Evolutionary conservation across 2,113 vertebrate genomes (phyloP), one percentile per base, ranked within the genome.

Genomic region (Dipodomys spectabilis): DNA sequence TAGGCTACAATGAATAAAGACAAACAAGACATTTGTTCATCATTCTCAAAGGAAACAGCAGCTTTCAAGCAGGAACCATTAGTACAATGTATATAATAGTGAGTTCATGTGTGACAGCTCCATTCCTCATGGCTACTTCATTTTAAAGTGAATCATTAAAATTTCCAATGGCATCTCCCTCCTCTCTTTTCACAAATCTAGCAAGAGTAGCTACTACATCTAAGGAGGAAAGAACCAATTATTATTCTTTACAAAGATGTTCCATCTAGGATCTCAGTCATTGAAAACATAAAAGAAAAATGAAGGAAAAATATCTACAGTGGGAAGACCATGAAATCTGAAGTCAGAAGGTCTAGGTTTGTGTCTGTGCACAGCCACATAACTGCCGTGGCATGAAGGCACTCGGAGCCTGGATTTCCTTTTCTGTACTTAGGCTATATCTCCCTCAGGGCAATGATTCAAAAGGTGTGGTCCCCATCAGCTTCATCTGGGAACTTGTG

Each of bases 1-100:
- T 2, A 85, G 27, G 22, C 30, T 49, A 27, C 72, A 32, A 82
- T 35, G 75, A 78, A 32, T 84, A 57, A 82, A 92, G 49, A 67
- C 57, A 96, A 82, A 67, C 57, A 96, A 82, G 79, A 69, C 13
- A 80, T 44, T 67, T 92, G 65, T 84, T 90, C 86, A 91, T 72
- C 86, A 68, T 7, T 74, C 23, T 86, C 12, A 85, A 78, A 53
- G 30, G 25, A 77, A 57, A 13, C 53, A 57, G 53, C 53, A 57
- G 15, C 15, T 53, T 53, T 53, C 12, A 53, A 13, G 49, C 49
- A 53, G 49, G 49, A 53, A 53, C 49, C 49, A 53, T 53, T 13
- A 53, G 49, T 53, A 53, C 49, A 53, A 13, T 53, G 12, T 53
- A 53, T 12, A 11, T 53, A 8, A 53, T 12, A 53, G 49, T 53